These are phyloP conservation scores for Lamellibrachia satsuma DNA, from an alignment of 2,888 invertebrate species.

Conservation along the genomic window DNA sequence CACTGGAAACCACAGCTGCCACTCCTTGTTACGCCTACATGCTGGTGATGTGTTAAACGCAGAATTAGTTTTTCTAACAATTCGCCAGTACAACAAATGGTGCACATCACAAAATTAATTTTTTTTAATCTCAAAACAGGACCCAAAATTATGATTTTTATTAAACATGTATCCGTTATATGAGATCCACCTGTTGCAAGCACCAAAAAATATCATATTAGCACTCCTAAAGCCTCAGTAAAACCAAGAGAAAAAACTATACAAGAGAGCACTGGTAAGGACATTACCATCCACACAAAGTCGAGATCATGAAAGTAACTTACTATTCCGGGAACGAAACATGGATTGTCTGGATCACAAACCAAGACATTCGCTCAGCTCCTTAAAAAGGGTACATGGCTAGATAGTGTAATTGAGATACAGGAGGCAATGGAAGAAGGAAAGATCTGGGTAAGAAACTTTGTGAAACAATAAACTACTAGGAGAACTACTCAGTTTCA, in stretches of 20 bases:
- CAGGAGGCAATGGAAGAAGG: background rate
- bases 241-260: too few relatives aligned
- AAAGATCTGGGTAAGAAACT: background rate
- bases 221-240: too few relatives aligned
- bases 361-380: background rate
- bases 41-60: background rate
- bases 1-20: background rate
- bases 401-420: background rate
- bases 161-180: background rate
- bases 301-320: too few relatives aligned
- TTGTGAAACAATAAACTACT: background rate
- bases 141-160: background rate
- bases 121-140: background rate
- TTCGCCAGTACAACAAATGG: background rate
- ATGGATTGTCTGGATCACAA: background rate
- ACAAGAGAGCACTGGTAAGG: too few relatives aligned
- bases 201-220: too few relatives aligned
- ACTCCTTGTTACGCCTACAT: background rate
- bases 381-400: background rate
- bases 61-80: background rate
- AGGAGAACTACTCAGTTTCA: background rate
- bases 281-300: too few relatives aligned
- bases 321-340: too few relatives aligned
- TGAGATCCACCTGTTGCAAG: too few relatives aligned
- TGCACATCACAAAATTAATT: background rate